A percentile compares a stretch with the other conserved stretches of the same genome.
phyloP scores from a whole-genome alignment of 2,888 invertebrate species.

The Drosophila bunnanda region DNA sequence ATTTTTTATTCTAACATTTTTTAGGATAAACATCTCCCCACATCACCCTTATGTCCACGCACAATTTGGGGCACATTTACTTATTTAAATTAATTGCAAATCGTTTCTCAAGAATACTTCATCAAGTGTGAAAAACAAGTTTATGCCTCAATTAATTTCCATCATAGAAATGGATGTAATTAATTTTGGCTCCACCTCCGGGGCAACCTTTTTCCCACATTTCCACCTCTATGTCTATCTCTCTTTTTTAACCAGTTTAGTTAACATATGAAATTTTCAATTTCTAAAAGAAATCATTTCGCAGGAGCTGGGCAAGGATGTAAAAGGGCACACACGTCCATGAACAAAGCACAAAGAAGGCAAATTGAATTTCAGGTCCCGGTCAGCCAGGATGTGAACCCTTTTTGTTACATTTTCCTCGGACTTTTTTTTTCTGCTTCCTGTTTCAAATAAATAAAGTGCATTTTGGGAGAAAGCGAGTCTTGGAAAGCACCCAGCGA shows the following conservation, averaged over 20 bases:
- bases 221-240: neutral
- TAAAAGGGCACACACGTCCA: slow-evolving; percentile 12
- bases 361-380: slow-evolving; percentile 71
- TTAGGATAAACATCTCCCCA: neutral
- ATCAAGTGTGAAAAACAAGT: slow-evolving; percentile 56
- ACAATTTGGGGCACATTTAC: slow-evolving; percentile 17
- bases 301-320: slow-evolving; percentile 19
- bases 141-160: slow-evolving; percentile 69
- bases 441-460: slow-evolving; percentile 19
- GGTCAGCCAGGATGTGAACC: slow-evolving; percentile 14
- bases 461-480: slow-evolving; percentile 10
- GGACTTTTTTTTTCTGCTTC: slow-evolving; percentile 3
- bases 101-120: slow-evolving; percentile 30
- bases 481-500: slow-evolving; percentile 31
- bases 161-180: slow-evolving; percentile 68
- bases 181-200: slow-evolving; percentile 56
- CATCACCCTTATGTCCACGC: neutral
- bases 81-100: slow-evolving; percentile 65
- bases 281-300: slow-evolving; percentile 61
- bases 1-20: slow-evolving; percentile 4
- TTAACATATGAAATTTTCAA: slow-evolving; percentile 47
- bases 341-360: slow-evolving; percentile 46
- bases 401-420: slow-evolving; percentile 39
- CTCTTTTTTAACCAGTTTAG: slow-evolving; percentile 12
- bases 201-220: slow-evolving; percentile 28